These are phyloP conservation scores for Ctena decussata DNA, from an alignment of 2,888 invertebrate genomes.

Conservation along the genomic window DNA sequence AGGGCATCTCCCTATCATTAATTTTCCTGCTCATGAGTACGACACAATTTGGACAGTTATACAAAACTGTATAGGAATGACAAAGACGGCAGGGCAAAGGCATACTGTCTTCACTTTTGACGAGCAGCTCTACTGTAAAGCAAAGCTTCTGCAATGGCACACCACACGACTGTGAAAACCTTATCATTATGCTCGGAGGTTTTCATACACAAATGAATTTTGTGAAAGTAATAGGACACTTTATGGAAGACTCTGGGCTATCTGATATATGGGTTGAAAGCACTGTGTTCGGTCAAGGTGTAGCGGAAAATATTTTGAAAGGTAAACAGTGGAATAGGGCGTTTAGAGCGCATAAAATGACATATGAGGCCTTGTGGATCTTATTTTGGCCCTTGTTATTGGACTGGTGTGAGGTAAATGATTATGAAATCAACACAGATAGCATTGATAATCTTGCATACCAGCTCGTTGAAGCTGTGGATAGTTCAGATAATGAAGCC, in stretches of 20 bases:
- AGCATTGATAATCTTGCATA: background rate
- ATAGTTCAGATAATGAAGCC: background rate
- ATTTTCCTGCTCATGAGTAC: background rate
- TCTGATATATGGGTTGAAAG: background rate
- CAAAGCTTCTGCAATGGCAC: background rate
- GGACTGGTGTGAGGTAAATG: background rate
- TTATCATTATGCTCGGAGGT: background rate
- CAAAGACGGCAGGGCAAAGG: background rate
- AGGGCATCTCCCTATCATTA: no score
- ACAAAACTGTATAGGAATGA: background rate
- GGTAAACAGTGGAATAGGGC: background rate
- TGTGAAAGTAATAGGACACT: background rate
- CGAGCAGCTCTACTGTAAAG: background rate
- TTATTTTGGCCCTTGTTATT: background rate
- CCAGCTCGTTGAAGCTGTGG: background rate
- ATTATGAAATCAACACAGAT: background rate
- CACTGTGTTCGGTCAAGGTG: background rate
- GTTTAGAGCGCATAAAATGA: constrained; percentile 35
- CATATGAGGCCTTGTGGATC: background rate
- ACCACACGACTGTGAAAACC: background rate
- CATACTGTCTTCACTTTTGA: background rate
- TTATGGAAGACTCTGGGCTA: background rate
- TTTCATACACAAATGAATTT: background rate
- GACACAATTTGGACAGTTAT: background rate
- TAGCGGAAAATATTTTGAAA: background rate